Evolutionary conservation across 1,140 invertebrate species (phyloP), one percentile per base, ranked within the genome.

Genomic region (Plodia interpunctella): DNA sequence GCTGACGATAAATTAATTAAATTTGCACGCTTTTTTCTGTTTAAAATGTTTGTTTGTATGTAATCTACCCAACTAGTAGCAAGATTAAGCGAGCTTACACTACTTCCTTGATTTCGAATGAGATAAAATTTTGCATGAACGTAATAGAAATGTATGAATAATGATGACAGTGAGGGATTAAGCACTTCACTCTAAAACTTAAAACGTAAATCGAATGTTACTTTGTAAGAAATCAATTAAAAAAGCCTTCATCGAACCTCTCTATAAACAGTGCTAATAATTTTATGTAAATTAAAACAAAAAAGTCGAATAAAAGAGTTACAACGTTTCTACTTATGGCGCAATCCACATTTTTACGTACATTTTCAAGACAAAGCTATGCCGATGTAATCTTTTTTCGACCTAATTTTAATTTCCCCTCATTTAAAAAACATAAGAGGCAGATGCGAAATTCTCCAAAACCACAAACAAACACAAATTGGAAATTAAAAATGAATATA

Each of bases 361-460:
- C 21, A n/a, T 53, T 53, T 25, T 13, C 10, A 53, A 53, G 19
- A 21, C 51, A 21, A 21, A 21, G 20, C 20, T 53, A 53, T 53
- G 9, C 19, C 21, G 19, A 25, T 17, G 44, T 20, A 62, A 63
- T 58, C 61, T 55, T 55, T 58, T 55, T 54, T 58, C 21, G 52
- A 21, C 17, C 56, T 18, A 59, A 63, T 63, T 63, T 63, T 21
- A 58, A 58, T 62, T 62, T 50, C 28, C n/a, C n/a, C 38, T 17
- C 38, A 44, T 44, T 44, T 44, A 44, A 44, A 44, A 51, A 30
- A 35, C 50, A 60, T 58, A 60, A 63, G 49, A 10, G 30, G 63
- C 64, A 66, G 64, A 62, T 66, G 64, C 21, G 18, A 55, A 50
- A 61, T 61, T 56, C 60, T 61, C 21, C 8, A 50, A 38, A 28